Base-by-base conservation (phyloP, 1,140 invertebrate species). In the Pseudomyrmex flavicornis region DNA sequence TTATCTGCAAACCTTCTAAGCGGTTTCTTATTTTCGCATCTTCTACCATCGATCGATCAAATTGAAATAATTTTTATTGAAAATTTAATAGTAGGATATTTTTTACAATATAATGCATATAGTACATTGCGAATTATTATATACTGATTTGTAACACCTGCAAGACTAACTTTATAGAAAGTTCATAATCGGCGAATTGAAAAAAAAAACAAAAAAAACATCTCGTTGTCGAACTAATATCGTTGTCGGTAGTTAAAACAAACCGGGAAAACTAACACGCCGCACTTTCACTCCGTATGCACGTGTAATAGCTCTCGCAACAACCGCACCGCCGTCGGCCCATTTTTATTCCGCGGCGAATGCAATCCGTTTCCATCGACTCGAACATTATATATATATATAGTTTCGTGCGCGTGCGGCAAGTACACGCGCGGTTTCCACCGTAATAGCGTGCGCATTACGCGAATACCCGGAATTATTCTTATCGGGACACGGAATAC, bases 401-500 rank as follows among this genome's bases (percentile, higher is more conserved):
- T 15, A 59, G 20, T 35, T 20, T 2, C 2, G 22, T 10, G 22
- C 46, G 20, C 17, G 26, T 26, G 13, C n/a, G 54, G 13, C n/a
- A 20, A 17, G 58, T 59, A 9, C 58, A 20, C 58, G 58, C 62
- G 59, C 8, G 66, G 12, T 54, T 72, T 77, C 66, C 62, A 35
- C 35, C 35, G 35, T 35, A 35, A 35, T 86, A 65, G 65, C 85
- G 52, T 65, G 56, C 35, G 35, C 50, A 65, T 46, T 63, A 52
- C 26, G 59, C 70, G 50, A 82, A 56, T 87, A 82, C 77, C 9
- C 63, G 52, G 79, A 63, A 77, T 72, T 58, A 72, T 70, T 69
- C 79, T 87, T 87, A 87, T 86, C 85, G 56, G 35, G 44, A 62
- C 72, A 77, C 83, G 83, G 89, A 89, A 90, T 85, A 86, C 62